Base-by-base conservation (phyloP, 2,113 vertebrate genomes). In the Bufo bufo region DNA sequence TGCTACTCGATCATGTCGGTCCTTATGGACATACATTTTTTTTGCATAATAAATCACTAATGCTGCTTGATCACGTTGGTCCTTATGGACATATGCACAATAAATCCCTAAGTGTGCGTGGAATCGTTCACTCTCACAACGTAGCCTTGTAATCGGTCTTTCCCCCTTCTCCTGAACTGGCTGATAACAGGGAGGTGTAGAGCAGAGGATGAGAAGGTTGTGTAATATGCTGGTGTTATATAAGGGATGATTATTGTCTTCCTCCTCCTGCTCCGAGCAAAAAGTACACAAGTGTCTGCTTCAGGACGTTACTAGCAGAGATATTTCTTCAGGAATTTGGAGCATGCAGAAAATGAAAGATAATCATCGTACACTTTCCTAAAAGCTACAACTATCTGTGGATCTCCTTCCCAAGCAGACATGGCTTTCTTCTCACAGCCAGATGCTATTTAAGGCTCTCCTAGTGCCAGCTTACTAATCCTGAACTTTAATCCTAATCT, bases 401-500 rank as follows among this genome's bases (percentile, higher is more conserved):
- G 45, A 19, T 63, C 65, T 69, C 1, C 4, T 52, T 69, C 17
- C 66, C 49, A 69, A 33, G 56, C 82, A 66, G 43, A 33, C 14
- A 84, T 54, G 54, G 20, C 77, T 77, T 66, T 52, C 47, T 33
- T 71, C 16, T 23, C 58, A 63, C 56, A 50, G 43, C 20, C 59
- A 54, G 56, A 65, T 79, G 75, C 59, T 69, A 61, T 66, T 86
- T 54, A 47, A 72, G 77, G 63, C 80, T 16, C 56, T 54, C n/a
- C 43, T 19, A 13, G 45, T 13, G 20, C 61, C 56, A 63, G 23
- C 61, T 17, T 47, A 2, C 20, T 86, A 86, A 86, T 66, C 75
- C 77, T 79, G 85, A 20, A 79, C 75, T 86, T 54, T 86, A 86
- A 86, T 86, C 85, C 85, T 79, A 86, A 86, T 79, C 59, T 82